phyloP scores from a whole-genome alignment of 2,113 vertebrate species.

The Tyto alba region DNA sequence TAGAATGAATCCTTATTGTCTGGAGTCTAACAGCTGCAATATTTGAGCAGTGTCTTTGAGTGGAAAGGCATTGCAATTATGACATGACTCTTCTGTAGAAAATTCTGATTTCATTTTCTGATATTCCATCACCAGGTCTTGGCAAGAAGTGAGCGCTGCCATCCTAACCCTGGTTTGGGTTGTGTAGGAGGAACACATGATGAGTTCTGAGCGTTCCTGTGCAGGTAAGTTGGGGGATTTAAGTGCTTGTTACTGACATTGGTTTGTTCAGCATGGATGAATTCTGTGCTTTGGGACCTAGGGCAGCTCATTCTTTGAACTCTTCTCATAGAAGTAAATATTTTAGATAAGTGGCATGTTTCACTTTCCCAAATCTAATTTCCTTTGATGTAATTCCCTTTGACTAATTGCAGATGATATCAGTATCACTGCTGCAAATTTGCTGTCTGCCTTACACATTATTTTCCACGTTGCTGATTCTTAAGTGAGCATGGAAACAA shows the following conservation, averaged over 20 bases:
- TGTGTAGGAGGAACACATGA: neutral
- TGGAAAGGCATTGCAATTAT: neutral
- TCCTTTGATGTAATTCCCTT: neutral
- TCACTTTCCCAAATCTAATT: neutral
- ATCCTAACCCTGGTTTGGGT: accelerated
- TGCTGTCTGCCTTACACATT: neutral
- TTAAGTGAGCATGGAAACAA: neutral
- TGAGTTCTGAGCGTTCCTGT: neutral
- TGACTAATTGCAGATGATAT: neutral
- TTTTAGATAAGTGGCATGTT: accelerated
- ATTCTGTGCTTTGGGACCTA: neutral
- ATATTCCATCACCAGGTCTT: neutral
- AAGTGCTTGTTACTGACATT: neutral
- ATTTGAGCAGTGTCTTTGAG: neutral
- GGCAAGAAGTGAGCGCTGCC: neutral
- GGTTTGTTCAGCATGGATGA: neutral
- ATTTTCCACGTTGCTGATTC: neutral
- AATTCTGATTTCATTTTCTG: neutral
- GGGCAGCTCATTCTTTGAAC: neutral
- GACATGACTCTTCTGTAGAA: neutral
- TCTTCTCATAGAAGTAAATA: neutral
- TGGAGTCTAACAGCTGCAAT: neutral
- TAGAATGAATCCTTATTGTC: neutral
- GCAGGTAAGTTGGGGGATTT: neutral
- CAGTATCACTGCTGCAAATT: neutral